Evolutionary conservation across 2,888 invertebrate species (phyloP).

Genomic region (Luffia ferchaultella): DNA sequence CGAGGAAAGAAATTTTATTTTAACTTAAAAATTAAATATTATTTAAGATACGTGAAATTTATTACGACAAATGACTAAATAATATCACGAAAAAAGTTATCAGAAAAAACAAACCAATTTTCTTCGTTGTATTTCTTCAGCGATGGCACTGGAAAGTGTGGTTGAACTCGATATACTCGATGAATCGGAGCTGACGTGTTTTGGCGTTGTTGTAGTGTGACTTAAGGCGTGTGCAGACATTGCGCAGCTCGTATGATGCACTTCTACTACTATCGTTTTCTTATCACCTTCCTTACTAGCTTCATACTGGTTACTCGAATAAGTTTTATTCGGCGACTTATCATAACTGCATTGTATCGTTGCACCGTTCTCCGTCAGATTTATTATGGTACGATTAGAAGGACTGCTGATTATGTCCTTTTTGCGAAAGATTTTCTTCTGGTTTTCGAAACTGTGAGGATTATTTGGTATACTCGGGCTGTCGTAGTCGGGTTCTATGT

Average conservation of each 20-base stretch:
- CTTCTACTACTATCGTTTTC: slow-evolving; percentile 79
- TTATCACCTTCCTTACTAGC: slow-evolving; percentile 40
- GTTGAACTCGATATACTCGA: slow-evolving; percentile 44
- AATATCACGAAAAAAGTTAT: too few species aligned
- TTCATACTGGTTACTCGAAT: slow-evolving; percentile 29
- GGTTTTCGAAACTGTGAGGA: slow-evolving; percentile 50
- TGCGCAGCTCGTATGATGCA: slow-evolving; percentile 62
- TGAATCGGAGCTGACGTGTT: slow-evolving; percentile 34
- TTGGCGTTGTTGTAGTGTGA: slow-evolving; percentile 33
- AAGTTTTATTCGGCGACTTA: slow-evolving; percentile 44
- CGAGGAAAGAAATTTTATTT: too few species aligned
- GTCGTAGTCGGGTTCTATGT: slow-evolving; percentile 57
- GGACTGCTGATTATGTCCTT: slow-evolving; percentile 42
- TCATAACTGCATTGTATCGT: slow-evolving; percentile 73
- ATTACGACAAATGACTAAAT: too few species aligned
- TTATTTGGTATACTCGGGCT: slow-evolving; percentile 57
- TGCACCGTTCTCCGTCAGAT: slow-evolving; percentile 75
- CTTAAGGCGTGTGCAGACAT: not conserved
- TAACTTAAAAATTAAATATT: too few species aligned
- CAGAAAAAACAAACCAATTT: slow-evolving; percentile 34
- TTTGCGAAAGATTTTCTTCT: slow-evolving; percentile 35
- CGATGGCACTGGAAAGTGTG: slow-evolving; percentile 57
- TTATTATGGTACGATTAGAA: slow-evolving; percentile 77
- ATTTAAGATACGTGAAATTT: too few species aligned
- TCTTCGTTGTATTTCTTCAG: slow-evolving; percentile 53